phyloP scores from a whole-genome alignment of 2,797 vertebrate species.

The Anguilla obscura region DNA sequence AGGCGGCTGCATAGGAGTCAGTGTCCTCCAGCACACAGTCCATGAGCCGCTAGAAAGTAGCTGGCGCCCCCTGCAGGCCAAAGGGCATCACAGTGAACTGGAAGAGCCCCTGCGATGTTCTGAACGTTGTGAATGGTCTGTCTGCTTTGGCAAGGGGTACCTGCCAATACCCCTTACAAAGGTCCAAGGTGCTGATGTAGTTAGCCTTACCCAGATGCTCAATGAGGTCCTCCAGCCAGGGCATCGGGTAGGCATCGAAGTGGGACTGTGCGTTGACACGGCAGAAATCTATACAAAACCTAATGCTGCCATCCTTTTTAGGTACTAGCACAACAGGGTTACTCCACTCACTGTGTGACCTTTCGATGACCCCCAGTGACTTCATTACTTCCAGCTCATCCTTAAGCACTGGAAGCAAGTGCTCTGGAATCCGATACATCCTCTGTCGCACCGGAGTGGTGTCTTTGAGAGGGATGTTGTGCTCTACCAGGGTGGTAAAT shows the following conservation, averaged over 20 bases:
- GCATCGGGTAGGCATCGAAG: not conserved
- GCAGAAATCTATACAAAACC: slow-evolving; percentile 26
- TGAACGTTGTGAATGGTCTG: not conserved
- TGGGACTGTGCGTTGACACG: not conserved
- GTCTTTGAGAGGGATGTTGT: not conserved
- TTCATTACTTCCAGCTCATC: not conserved
- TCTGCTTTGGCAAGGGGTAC: not conserved
- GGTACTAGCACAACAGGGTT: slow-evolving; percentile 24
- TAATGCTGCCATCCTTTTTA: not conserved
- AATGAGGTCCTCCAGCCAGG: slow-evolving; percentile 20
- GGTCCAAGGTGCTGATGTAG: slow-evolving; percentile 1
- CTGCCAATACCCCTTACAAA: not conserved
- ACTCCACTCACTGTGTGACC: slow-evolving; percentile 16
- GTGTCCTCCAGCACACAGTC: not conserved
- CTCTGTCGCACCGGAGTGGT: not conserved
- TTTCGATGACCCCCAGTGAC: not conserved
- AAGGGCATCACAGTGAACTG: not conserved
- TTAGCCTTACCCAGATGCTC: not conserved
- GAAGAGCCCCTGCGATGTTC: not conserved
- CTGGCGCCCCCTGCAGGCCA: not conserved
- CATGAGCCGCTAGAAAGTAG: not conserved
- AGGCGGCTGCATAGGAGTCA: not conserved
- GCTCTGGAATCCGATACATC: not conserved
- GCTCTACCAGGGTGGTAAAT: not conserved
- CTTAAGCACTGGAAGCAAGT: not conserved